Conservation (phyloP, 2,797 vertebrate species). For the Rhinichthys osculus region DNA sequence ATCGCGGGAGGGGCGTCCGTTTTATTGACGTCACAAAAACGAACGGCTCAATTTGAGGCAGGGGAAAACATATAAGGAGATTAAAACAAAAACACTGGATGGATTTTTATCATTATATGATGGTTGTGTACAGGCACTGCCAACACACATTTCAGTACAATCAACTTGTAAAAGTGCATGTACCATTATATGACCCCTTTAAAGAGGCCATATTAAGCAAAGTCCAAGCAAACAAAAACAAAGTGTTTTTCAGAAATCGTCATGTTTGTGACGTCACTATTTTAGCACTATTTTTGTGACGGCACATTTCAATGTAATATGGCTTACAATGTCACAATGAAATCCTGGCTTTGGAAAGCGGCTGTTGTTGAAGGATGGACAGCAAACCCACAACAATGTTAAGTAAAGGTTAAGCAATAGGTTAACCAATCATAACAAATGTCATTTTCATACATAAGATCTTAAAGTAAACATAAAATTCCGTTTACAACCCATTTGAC, state of each 20-base stretch:
- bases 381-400: not conserved
- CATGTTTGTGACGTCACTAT: not conserved
- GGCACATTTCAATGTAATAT: not conserved
- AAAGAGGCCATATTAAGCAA: not conserved
- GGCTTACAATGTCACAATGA: not conserved
- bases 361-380: not conserved
- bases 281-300: no score
- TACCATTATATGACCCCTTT: no score
- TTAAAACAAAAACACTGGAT: no score
- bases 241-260: not conserved
- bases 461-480: not conserved
- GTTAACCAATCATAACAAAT: not conserved
- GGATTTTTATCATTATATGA: no score
- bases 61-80: no score
- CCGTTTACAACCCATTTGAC: not conserved
- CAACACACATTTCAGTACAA: no score
- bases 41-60: no score
- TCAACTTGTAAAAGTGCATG: no score
- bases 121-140: no score
- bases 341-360: not conserved
- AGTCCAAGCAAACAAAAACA: no score
- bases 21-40: no score
- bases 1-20: no score
- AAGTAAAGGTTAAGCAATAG: not conserved
- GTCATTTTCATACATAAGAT: not conserved